Evolutionary conservation across 2,888 invertebrate species (phyloP).

Genomic region (Prostheceraeus crozeri): DNA sequence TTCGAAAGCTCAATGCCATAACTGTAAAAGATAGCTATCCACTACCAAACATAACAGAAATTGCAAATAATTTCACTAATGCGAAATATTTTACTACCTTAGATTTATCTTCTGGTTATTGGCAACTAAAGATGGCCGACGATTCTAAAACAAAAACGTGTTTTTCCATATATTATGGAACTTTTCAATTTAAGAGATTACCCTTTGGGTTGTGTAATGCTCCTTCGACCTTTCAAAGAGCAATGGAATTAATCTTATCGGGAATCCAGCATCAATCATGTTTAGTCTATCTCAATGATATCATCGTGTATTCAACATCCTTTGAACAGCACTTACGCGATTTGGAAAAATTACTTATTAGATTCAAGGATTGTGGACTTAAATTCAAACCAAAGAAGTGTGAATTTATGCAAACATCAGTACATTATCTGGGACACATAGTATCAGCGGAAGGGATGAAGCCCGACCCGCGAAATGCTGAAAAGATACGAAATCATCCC

Average conservation of each 20-base stretch:
- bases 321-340: slow-evolving; percentile 22
- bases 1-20: neutral
- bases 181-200: slow-evolving; percentile 16
- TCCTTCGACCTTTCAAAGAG: slow-evolving; percentile 3
- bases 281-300: slow-evolving; percentile 31
- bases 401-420: slow-evolving; percentile 25
- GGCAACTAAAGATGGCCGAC: neutral
- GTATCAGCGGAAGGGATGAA: slow-evolving; percentile 16
- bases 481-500: slow-evolving; percentile 20
- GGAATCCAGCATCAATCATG: slow-evolving; percentile 13
- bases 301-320: slow-evolving; percentile 23
- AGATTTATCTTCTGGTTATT: slow-evolving; percentile 11
- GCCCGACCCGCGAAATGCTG: slow-evolving; percentile 21
- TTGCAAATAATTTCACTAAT: slow-evolving; percentile 5
- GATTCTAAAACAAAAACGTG: slow-evolving; percentile 4
- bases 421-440: slow-evolving; percentile 30
- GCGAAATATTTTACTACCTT: neutral
- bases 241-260: slow-evolving; percentile 12
- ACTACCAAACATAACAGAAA: slow-evolving; percentile 12
- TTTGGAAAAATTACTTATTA: neutral
- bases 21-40: slow-evolving; percentile 16
- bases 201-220: slow-evolving; percentile 5
- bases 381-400: slow-evolving; percentile 15
- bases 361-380: neutral
- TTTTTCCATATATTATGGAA: neutral